Percentiles rank a stretch among this genome's conserved stretches.
Conservation (phyloP, 2,797 vertebrate species). For the Botia almorhae region DNA sequence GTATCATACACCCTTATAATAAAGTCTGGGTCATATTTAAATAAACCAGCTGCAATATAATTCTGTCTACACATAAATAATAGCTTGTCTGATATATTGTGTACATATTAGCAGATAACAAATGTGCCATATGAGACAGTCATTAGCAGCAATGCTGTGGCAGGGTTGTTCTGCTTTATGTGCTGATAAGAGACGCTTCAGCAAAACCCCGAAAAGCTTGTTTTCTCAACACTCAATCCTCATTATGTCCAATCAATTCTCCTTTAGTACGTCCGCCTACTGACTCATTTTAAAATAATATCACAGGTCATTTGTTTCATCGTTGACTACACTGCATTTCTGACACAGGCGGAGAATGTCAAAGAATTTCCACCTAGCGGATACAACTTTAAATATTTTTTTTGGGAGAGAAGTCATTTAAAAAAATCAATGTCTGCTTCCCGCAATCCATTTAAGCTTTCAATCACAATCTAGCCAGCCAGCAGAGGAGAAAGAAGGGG, state of each 20-base stretch:
- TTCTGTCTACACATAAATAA: too few species aligned
- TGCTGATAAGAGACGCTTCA: conserved; percentile 79
- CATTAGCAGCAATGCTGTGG: conserved; percentile 12
- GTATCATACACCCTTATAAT: too few species aligned
- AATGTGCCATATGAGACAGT: too few species aligned
- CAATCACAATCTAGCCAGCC: conserved; percentile 92
- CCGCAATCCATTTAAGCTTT: conserved; percentile 95
- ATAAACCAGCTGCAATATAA: too few species aligned
- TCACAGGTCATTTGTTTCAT: conserved; percentile 97
- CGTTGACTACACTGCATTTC: conserved; percentile 88
- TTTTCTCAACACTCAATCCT: conserved; percentile 92
- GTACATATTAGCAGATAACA: too few species aligned
- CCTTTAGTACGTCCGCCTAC: conserved; percentile 95
- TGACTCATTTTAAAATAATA: conserved; percentile 98
- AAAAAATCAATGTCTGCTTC: conserved; percentile 98
- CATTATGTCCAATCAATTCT: conserved; percentile 99
- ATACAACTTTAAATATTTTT: conserved; percentile 95
- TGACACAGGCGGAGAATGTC: conserved; percentile 66
- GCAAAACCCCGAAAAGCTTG: conserved; percentile 83
- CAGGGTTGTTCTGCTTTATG: conserved; percentile 60
- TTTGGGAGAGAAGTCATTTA: conserved; percentile 97
- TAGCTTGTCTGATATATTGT: too few species aligned
- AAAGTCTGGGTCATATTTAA: too few species aligned
- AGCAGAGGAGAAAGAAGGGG: conserved; percentile 65
- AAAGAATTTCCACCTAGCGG: conserved; percentile 85